Evolutionary conservation across 2,797 vertebrate species (phyloP).

Genomic region (Gymnothorax reevesii): DNA sequence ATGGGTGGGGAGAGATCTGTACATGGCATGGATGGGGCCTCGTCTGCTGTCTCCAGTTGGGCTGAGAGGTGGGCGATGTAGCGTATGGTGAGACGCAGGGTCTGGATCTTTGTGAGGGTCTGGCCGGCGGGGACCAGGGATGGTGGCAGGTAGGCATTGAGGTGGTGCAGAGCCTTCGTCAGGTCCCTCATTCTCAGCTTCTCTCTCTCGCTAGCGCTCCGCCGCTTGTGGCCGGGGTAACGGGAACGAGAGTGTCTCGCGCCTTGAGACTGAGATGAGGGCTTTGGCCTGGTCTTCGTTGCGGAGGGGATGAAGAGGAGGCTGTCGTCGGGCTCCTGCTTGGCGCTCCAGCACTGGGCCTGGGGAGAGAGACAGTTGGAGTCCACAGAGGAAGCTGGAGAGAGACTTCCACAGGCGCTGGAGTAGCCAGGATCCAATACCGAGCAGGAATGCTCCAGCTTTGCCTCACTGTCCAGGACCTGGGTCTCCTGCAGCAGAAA

Average conservation of each 20-base stretch:
- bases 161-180: constrained; percentile 46
- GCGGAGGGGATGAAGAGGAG: neutral
- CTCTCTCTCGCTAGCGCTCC: constrained; percentile 45
- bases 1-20: neutral
- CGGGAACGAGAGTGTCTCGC: neutral
- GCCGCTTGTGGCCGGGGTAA: constrained; percentile 33
- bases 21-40: constrained; percentile 36
- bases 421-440: constrained; percentile 50
- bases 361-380: constrained; percentile 45
- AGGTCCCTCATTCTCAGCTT: constrained; percentile 55
- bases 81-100: constrained; percentile 49
- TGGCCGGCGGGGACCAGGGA: constrained; percentile 56
- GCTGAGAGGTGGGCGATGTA: constrained; percentile 41
- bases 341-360: neutral
- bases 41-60: constrained; percentile 61
- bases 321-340: neutral
- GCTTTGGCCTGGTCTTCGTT: neutral
- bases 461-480: constrained; percentile 28
- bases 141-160: constrained; percentile 55
- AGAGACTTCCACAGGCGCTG: constrained; percentile 45
- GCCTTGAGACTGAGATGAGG: neutral
- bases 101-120: constrained; percentile 64
- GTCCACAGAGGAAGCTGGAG: constrained; percentile 49
- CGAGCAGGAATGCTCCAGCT: constrained; percentile 27
- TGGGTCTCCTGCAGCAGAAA: constrained; percentile 37